A percentile compares a stretch with the other conserved stretches of the same genome.
These are phyloP conservation scores for Mico argentatus DNA, from an alignment of 2,797 vertebrate genomes.

Conservation along the genomic window DNA sequence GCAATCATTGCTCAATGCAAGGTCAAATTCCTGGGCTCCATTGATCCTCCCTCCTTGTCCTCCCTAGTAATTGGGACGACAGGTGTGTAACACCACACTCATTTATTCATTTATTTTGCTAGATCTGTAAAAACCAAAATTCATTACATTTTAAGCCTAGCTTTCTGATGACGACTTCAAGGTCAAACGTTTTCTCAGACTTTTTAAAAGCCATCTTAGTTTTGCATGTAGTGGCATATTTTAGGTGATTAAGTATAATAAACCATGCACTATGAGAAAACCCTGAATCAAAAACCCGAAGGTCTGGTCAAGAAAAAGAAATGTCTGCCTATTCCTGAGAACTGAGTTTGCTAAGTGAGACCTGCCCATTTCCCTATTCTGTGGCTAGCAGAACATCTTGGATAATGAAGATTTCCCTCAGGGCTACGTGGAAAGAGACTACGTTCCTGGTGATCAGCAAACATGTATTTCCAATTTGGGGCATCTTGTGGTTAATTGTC, in stretches of 20 bases:
- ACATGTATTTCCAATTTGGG: background rate
- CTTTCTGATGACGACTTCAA: background rate
- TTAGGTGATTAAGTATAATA: slow-evolving; percentile 48
- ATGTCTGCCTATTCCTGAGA: background rate
- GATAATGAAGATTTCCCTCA: background rate
- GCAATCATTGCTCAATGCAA: background rate
- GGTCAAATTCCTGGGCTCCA: background rate
- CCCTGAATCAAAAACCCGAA: background rate
- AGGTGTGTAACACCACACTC: background rate
- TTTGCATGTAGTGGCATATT: slow-evolving; percentile 3
- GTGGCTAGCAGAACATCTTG: background rate
- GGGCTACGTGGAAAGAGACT: background rate
- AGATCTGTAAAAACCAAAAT: slow-evolving; percentile 40
- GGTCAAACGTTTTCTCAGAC: background rate
- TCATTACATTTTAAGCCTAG: background rate
- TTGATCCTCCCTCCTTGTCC: background rate
- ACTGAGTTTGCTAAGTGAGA: slow-evolving; percentile 36
- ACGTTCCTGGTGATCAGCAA: background rate
- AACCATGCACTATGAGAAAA: background rate
- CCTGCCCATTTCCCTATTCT: slow-evolving; percentile 12
- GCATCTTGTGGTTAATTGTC: slow-evolving; percentile 25
- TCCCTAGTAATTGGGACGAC: background rate
- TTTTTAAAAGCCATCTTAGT: slow-evolving; percentile 38
- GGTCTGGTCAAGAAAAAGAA: background rate
- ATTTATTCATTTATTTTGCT: slow-evolving; percentile 42